Evolutionary conservation across 2,888 invertebrate species (phyloP).

Genomic region (Nesidiocoris tenuis): DNA sequence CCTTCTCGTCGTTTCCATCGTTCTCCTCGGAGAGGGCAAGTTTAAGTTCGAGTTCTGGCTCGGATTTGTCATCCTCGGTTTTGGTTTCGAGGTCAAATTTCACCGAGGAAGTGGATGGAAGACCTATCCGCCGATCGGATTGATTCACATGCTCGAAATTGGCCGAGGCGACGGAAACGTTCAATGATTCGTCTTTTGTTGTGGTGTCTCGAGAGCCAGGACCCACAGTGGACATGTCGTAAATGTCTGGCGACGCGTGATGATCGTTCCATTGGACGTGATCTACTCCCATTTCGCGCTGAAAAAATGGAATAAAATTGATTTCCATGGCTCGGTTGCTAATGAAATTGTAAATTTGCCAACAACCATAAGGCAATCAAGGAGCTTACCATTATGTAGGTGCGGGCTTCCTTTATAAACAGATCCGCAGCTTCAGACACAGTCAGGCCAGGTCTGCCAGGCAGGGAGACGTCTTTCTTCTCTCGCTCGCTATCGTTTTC

Average conservation of each 20-base stretch:
- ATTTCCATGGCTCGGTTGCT: not conserved
- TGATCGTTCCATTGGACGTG: constrained; percentile 46
- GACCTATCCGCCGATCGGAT: constrained; percentile 2
- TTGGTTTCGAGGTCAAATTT: not conserved
- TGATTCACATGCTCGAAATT: constrained; percentile 9
- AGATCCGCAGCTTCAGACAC: constrained; percentile 77
- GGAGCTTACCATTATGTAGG: constrained; percentile 59
- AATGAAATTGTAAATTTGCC: too few species aligned
- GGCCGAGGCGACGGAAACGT: constrained; percentile 21
- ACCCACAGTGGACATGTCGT: not conserved
- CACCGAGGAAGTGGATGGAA: not conserved
- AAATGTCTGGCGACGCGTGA: not conserved
- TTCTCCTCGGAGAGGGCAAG: not conserved
- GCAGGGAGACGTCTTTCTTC: constrained; percentile 56
- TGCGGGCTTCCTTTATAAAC: constrained; percentile 76
- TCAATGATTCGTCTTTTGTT: constrained; percentile 7
- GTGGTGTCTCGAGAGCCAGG: not conserved
- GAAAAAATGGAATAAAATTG: constrained; percentile 16
- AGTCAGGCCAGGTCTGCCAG: constrained; percentile 76
- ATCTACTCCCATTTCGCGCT: constrained; percentile 51
- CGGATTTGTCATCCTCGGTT: not conserved
- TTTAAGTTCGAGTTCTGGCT: not conserved
- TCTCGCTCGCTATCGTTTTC: constrained; percentile 51
- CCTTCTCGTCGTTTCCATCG: not conserved
- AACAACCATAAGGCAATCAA: too few species aligned